A percentile compares a stretch with the other conserved stretches of the same genome.
phyloP scores from a whole-genome alignment of 2,888 invertebrate genomes.

The Acronicta leporina region DNA sequence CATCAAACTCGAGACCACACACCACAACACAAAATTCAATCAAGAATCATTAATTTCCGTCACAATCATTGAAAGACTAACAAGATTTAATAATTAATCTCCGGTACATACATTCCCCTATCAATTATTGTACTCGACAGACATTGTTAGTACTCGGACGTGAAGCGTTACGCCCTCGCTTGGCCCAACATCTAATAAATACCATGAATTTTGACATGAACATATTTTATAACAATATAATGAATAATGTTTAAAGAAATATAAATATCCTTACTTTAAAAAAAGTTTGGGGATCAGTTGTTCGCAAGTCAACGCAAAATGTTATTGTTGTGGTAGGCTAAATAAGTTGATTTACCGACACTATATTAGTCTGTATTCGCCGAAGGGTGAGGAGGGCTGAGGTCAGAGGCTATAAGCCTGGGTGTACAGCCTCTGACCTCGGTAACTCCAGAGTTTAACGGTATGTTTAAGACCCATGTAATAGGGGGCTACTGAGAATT shows the following conservation, averaged over 20 bases:
- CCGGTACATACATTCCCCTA: slow-evolving; percentile 25
- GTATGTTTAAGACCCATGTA: too few species aligned
- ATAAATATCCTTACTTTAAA: slow-evolving; percentile 3
- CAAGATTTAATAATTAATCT: slow-evolving; percentile 46
- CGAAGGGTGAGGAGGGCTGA: too few species aligned
- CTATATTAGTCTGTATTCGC: too few species aligned
- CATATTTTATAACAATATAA: slow-evolving; percentile 27
- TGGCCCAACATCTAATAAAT: slow-evolving; percentile 46
- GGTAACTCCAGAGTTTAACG: too few species aligned
- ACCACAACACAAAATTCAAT: slow-evolving; percentile 17
- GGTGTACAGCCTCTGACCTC: too few species aligned
- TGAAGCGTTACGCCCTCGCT: slow-evolving; percentile 42
- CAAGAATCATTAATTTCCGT: slow-evolving; percentile 33
- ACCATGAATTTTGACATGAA: slow-evolving; percentile 35
- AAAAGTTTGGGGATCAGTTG: neutral
- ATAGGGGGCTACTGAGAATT: too few species aligned
- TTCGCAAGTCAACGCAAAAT: neutral
- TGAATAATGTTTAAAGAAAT: slow-evolving; percentile 17
- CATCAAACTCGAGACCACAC: slow-evolving; percentile 19
- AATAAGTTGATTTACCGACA: too few species aligned
- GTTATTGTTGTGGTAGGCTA: too few species aligned
- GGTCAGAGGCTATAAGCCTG: too few species aligned
- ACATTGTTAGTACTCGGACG: slow-evolving; percentile 42
- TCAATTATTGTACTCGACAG: slow-evolving; percentile 29
- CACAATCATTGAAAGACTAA: slow-evolving; percentile 36